Evolutionary conservation across 2,888 invertebrate genomes (phyloP), one percentile per base, ranked within the genome.

Genomic region (Drosophila nr. perissopoda): DNA sequence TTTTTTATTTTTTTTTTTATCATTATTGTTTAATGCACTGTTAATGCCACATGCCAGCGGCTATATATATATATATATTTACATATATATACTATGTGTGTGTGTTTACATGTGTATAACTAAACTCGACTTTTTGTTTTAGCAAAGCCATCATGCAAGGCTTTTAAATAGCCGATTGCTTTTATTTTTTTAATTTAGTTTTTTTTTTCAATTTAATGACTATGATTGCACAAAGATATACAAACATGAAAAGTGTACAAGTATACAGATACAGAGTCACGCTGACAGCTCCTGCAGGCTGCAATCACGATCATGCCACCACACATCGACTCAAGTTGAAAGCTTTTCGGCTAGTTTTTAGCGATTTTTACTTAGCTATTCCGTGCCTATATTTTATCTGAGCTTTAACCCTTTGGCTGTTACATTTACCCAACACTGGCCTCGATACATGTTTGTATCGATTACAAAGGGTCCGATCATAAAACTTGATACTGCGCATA

Each of bases 101-200:
- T 52, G n/a, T 48, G 45, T 70, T 64, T 21, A 45, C 58, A 54
- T 59, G 52, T 63, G 29, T 62, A 29, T 73, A 49, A 52, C 67
- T 71, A 69, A 75, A 67, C 71, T 79, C 48, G 90, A 82, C 86
- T 91, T 91, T 91, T 91, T 90, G 91, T 88, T 90, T 91, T 90
- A 90, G 91, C 90, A 87, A 91, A n/a, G n/a, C n/a, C n/a, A n/a
- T n/a, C n/a, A n/a, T n/a, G n/a, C n/a, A n/a, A n/a, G n/a, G n/a
- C 27, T 63, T 74, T 77, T 77, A 77, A 77, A 78, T 64, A 77
- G 75, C 75, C 67, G 59, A 65, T 61, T 27, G 25, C 45, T 27
- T 57, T 38, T 42, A 16, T 31, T 31, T 80, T 73, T 69, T 70
- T 86, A 73, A 83, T 52, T 79, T 79, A 77, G 10, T 31, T 80